A percentile compares a stretch with the other conserved stretches of the same genome.
phyloP scores from a whole-genome alignment of 2,888 invertebrate genomes.

The Thymelicus lineola region DNA sequence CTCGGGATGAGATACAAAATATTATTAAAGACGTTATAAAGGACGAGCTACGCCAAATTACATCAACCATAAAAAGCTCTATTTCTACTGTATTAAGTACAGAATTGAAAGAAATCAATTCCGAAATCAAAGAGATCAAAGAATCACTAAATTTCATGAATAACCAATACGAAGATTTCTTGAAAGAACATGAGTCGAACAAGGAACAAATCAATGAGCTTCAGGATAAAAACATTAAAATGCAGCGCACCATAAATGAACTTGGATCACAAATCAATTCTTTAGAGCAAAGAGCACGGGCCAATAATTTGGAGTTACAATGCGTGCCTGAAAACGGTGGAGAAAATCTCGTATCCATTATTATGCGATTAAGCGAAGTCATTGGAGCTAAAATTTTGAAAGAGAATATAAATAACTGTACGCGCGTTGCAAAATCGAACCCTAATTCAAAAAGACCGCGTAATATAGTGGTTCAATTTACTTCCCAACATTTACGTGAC shows the following conservation, averaged over 20 bases:
- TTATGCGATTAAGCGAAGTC: no score
- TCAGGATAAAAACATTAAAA: not conserved
- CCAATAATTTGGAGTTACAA: no score
- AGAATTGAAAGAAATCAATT: not conserved
- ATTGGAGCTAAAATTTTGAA: no score
- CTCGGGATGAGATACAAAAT: no score
- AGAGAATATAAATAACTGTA: no score
- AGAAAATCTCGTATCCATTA: no score
- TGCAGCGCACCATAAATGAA: not conserved
- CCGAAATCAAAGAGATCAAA: slow-evolving; percentile 7
- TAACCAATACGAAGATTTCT: slow-evolving; percentile 3
- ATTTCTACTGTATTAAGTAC: not conserved
- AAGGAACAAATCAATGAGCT: not conserved
- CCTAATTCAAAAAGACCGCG: no score
- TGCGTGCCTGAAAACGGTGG: no score
- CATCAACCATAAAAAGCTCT: not conserved
- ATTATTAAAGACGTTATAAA: slow-evolving; percentile 1
- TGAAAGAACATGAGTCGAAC: not conserved
- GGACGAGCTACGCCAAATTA: slow-evolving; percentile 3
- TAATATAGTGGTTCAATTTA: no score
- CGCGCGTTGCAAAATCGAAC: no score
- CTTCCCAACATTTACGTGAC: no score
- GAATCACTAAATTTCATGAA: slow-evolving; percentile 5
- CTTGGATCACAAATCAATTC: not conserved
- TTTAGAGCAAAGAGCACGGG: no score